Evolutionary conservation across 2,888 invertebrate species (phyloP), one percentile per base, ranked within the genome.

Genomic region (Sinelater perroti): DNA sequence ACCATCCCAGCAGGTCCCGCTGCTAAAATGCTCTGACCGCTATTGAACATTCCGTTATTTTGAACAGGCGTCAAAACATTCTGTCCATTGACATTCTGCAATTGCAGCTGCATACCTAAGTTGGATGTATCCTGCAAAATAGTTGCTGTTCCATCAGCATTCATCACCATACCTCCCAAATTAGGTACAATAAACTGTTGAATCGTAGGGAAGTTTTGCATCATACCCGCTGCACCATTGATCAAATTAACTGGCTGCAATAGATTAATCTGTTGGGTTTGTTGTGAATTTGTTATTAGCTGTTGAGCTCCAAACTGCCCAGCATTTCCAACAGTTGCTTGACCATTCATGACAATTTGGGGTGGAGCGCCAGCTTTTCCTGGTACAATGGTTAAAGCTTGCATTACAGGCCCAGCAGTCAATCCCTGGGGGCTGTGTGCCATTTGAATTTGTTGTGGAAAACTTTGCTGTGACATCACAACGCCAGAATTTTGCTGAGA

Each of bases 161-260:
- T 87, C 89, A 93, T 90, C 0, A 93, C 89, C 87, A 93, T 87
- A 1, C 92, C 89, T 8, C 90, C 77, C 1, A 90, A 78, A 64
- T 92, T 91, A 7, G 92, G 92, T 52, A 93, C 87, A 47, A 93
- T 87, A 67, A 93, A 88, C 71, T 93, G 93, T 72, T 92, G 93
- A 66, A 90, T 89, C 0, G 88, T 86, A 0, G 89, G 89, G 72
- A 90, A 89, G 72, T 90, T 90, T 44, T 88, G 87, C 63, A 90
- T 86, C 56, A 88, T 85, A 2, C 86, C 85, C 24, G 86, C 83
- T 0, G 86, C 80, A 42, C 87, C 85, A 51, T 90, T 91, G 57
- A 91, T 83, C 61, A 93, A 79, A 79, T 92, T 92, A 21, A 93
- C 89, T 0, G 93, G 93, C 73, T 93, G 93, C 1, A 90, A 77